Evolutionary conservation across 2,113 vertebrate genomes (phyloP), one percentile per base, ranked within the genome.

Genomic region (Phyllostomus hastatus): DNA sequence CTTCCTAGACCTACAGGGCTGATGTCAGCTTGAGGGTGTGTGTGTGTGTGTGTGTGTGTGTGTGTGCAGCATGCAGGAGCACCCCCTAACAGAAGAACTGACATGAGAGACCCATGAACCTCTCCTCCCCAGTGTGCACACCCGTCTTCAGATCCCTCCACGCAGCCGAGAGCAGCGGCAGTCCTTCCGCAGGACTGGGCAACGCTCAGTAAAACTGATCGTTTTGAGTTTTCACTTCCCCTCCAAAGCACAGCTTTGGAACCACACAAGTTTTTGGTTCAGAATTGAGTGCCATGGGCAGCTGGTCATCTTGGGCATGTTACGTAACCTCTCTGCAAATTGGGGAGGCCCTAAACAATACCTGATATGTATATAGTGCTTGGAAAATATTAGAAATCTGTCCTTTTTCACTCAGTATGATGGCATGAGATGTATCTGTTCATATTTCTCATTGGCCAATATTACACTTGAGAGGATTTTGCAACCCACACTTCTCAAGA

Each of bases 381-480:
- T n/a, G 28, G 38, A 41, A 67, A 81, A 50, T 83, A 86, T 38
- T 64, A 57, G 72, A 76, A 19, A 31, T 24, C 43, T 87, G 2
- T 73, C 1, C 9, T 20, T 88, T 87, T 46, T 43, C 46, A 48
- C 78, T 86, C 4, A 7, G 28, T 88, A 31, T 81, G 50, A 67
- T 19, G 33, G 8, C 26, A 10, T 31, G 9, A 94, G 50, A 28
- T 4, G 24, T 22, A 61, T 22, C 38, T 83, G 26, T 81, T 95
- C 28, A 17, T 80, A 84, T 92, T 84, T 90, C 57, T 48, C 22
- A 35, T 11, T 90, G 57, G 24, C 46, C 24, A 70, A 2, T 79
- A 26, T 82, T 94, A 88, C 59, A n/a, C 35, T 82, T 95, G 26
- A 92, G 69, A 92, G 19, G 54, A 87, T 90, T 90, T 86, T 75